phyloP scores from a whole-genome alignment of 1,140 invertebrate genomes.

The Drosophila equinoxialis region DNA sequence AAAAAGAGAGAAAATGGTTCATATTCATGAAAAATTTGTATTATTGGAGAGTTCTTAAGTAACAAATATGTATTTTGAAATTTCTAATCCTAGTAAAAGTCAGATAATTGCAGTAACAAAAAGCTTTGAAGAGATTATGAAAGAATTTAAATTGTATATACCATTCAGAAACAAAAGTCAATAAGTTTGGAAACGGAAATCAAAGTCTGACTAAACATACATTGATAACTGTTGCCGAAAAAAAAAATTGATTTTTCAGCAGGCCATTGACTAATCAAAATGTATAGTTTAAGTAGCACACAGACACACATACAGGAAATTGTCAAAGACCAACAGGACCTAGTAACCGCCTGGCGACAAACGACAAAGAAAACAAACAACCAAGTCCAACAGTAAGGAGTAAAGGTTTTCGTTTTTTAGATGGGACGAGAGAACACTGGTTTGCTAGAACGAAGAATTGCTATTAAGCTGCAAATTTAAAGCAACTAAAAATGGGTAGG shows the following conservation, averaged over 20 bases:
- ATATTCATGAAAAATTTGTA: too few relatives aligned
- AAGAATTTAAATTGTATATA: neutral
- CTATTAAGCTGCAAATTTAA: constrained; percentile 78
- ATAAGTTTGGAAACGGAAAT: constrained; percentile 1
- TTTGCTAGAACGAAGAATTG: constrained; percentile 66
- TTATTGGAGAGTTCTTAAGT: too few relatives aligned
- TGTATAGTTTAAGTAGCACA: constrained; percentile 41
- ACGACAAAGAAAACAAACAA: constrained; percentile 35
- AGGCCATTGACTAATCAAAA: constrained; percentile 37
- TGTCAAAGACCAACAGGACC: constrained; percentile 29
- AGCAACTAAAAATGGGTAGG: constrained; percentile 73
- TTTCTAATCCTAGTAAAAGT: neutral
- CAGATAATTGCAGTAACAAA: neutral
- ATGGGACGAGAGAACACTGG: constrained; percentile 25
- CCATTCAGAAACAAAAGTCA: neutral
- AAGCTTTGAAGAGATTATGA: neutral
- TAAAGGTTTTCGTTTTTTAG: constrained; percentile 13
- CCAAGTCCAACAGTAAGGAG: constrained; percentile 43
- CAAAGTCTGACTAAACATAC: neutral
- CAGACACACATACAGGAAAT: constrained; percentile 22
- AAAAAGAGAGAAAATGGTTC: too few relatives aligned
- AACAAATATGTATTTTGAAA: too few relatives aligned
- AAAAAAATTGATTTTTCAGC: neutral
- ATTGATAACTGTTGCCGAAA: neutral
- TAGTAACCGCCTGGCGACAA: constrained; percentile 45